phyloP scores from a whole-genome alignment of 1,140 invertebrate genomes.

The Drosophila watanabei region DNA sequence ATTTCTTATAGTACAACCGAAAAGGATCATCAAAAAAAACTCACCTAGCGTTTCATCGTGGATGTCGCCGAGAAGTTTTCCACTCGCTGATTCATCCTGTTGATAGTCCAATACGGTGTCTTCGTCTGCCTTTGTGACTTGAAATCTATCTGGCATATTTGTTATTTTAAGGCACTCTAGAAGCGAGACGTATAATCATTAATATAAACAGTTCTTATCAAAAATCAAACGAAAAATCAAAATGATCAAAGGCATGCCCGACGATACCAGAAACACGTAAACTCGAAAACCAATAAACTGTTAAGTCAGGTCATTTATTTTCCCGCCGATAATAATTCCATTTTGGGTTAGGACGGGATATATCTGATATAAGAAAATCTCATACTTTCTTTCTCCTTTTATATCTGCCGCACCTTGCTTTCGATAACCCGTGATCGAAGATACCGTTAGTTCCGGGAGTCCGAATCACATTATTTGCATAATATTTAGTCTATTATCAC shows the following conservation, averaged over 20 bases:
- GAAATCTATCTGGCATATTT: constrained; percentile 84
- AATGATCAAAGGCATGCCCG: constrained; percentile 36
- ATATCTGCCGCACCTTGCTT: constrained; percentile 12
- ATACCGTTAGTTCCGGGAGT: neutral
- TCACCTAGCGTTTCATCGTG: constrained; percentile 67
- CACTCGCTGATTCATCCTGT: constrained; percentile 76
- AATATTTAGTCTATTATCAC: constrained; percentile 26
- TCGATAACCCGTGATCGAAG: constrained; percentile 33
- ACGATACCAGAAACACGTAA: constrained; percentile 13
- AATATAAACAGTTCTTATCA: constrained; percentile 10
- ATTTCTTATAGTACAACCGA: too few species aligned
- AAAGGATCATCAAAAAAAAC: neutral
- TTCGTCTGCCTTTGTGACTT: constrained; percentile 82
- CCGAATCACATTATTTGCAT: constrained; percentile 28
- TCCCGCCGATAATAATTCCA: constrained; percentile 17
- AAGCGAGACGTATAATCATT: constrained; percentile 18
- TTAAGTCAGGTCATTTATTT: constrained; percentile 17
- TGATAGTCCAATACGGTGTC: constrained; percentile 76
- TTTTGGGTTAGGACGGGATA: constrained; percentile 3
- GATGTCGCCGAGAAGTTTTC: constrained; percentile 74
- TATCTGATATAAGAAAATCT: constrained; percentile 4
- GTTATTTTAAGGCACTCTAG: constrained; percentile 46
- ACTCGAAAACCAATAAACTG: constrained; percentile 8
- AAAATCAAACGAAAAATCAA: constrained; percentile 13
- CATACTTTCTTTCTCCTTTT: neutral